Evolutionary conservation across 2,797 vertebrate species (phyloP), one percentile per base, ranked within the genome.

Genomic region (Remorina albescens): DNA sequence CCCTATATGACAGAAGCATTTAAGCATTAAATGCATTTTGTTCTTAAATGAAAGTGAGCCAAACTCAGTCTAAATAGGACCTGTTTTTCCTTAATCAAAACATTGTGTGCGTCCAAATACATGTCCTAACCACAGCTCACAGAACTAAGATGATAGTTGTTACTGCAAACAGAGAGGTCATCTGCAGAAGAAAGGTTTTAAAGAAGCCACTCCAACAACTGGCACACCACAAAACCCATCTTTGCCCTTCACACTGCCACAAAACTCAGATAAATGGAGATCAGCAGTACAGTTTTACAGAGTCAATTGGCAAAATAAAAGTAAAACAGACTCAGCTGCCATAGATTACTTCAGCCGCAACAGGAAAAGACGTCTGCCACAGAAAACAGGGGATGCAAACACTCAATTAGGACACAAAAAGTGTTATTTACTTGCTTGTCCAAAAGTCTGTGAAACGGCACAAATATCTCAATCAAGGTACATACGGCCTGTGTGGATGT

Each of bases 181-280:
- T 56, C 46, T 44, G 59, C 2, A 58, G 26, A 44, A 36, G 28
- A 41, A 64, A 10, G 8, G 56, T 47, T 67, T 57, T 11, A 25
- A 61, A 57, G 62, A 36, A 72, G n/a, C 41, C 23, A 36, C 23
- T 64, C 49, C 51, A 62, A 42, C 65, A 64, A 56, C 55, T 56
- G 54, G 41, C 46, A 18, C 53, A 23, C 32, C 57, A 56, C 8
- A 21, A 25, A 72, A 49, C 49, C 26, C 19, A 23, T 60, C 8
- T 23, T 5, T 15, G 41, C 41, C 30, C 28, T 30, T 54, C 32
- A 26, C 19, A 39, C 13, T n/a, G 23, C 21, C 11, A 44, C 50
- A 61, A 11, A 47, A 18, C 28, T 25, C 5, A n/a, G 65, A 49
- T 10, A 55, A 30, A 56, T 16, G 16, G 19, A 72, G 10, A 34